phyloP scores from a whole-genome alignment of 1,140 invertebrate genomes.

The Helicoverpa zea region DNA sequence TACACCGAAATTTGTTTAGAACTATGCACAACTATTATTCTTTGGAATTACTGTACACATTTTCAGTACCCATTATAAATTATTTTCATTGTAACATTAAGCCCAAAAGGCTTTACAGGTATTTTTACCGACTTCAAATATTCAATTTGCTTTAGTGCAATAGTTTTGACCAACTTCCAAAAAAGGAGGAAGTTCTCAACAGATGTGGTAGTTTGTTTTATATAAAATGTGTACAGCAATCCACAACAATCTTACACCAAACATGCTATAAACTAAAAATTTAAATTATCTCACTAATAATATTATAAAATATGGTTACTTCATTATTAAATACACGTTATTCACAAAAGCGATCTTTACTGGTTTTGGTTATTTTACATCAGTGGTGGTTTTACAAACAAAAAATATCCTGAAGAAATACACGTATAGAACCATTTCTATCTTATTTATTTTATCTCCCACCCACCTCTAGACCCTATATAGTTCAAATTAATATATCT shows the following conservation, averaged over 20 bases:
- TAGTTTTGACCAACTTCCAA: background rate
- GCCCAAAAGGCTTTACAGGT: too few relatives aligned
- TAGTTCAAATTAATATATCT: too few relatives aligned
- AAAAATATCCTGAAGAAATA: background rate
- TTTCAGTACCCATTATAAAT: background rate
- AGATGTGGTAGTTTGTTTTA: background rate
- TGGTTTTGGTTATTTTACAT: background rate
- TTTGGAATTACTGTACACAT: constrained; percentile 11
- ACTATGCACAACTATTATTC: background rate
- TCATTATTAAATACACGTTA: background rate
- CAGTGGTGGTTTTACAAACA: constrained; percentile 5
- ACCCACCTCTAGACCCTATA: too few relatives aligned
- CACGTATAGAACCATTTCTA: background rate
- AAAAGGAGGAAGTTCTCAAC: background rate
- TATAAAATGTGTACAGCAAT: constrained; percentile 20
- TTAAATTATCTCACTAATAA: constrained; percentile 41
- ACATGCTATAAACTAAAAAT: constrained; percentile 15
- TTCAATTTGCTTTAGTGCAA: too few relatives aligned
- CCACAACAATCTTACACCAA: background rate
- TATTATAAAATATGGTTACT: constrained; percentile 1
- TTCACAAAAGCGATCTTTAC: background rate
- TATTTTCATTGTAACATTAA: too few relatives aligned
- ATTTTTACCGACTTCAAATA: too few relatives aligned
- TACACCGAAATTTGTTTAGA: constrained; percentile 55
- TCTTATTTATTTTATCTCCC: too few relatives aligned